Evolutionary conservation across 2,113 vertebrate species (phyloP).

Genomic region (Puntigrus tetrazona): DNA sequence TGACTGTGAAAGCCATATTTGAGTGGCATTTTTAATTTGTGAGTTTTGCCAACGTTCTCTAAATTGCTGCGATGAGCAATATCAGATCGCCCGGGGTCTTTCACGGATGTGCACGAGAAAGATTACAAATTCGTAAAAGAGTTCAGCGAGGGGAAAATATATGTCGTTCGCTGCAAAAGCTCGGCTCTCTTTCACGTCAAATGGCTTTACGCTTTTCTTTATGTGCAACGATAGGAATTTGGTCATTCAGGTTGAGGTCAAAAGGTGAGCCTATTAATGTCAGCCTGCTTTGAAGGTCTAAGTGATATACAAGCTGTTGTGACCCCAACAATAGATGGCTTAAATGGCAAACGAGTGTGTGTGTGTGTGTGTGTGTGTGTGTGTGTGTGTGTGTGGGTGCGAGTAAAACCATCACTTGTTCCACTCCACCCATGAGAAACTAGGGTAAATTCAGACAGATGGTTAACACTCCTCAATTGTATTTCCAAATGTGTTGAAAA

Average conservation of each 20-base stretch:
- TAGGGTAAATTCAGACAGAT: slow-evolving; percentile 31
- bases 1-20: slow-evolving; percentile 32
- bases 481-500: slow-evolving; percentile 25
- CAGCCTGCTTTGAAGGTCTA: slow-evolving; percentile 69
- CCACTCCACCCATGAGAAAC: slow-evolving; percentile 27
- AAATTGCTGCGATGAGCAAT: slow-evolving; percentile 15
- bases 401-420: slow-evolving; percentile 33
- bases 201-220: slow-evolving; percentile 61
- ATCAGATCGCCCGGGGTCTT: slow-evolving; percentile 25
- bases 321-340: slow-evolving; percentile 61
- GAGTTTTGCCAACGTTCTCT: slow-evolving; percentile 16
- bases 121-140: background rate
- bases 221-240: slow-evolving; percentile 70
- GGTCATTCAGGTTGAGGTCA: slow-evolving; percentile 69
- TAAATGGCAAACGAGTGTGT: slow-evolving; percentile 57
- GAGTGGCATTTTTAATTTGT: slow-evolving; percentile 36
- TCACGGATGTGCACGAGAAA: background rate
- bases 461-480: slow-evolving; percentile 23
- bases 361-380: slow-evolving; percentile 4
- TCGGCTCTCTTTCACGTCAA: slow-evolving; percentile 31
- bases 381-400: slow-evolving; percentile 23
- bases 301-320: slow-evolving; percentile 75
- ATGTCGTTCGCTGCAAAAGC: slow-evolving; percentile 8
- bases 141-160: background rate
- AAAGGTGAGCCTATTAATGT: slow-evolving; percentile 70